Evolutionary conservation across 1,140 invertebrate species (phyloP).

Genomic region (Metaphire vulgaris): DNA sequence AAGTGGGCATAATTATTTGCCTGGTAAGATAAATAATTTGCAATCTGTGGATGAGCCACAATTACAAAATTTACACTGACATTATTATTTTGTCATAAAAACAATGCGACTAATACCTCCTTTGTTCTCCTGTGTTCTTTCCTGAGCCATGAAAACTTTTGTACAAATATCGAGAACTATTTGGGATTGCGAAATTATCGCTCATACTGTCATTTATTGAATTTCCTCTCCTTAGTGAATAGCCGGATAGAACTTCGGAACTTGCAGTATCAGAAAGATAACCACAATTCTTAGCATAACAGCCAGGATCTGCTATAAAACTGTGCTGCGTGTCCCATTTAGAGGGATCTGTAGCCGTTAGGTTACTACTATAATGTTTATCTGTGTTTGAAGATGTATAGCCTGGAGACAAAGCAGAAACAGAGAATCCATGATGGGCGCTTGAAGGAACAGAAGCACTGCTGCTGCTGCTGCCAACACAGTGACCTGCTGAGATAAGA

Average conservation of each 20-base stretch:
- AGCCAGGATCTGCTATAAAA: neutral
- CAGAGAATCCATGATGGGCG: neutral
- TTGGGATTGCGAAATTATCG: neutral
- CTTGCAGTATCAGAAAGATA: neutral
- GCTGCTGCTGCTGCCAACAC: neutral
- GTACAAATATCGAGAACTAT: neutral
- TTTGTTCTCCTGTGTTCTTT: neutral
- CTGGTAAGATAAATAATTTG: too few relatives aligned
- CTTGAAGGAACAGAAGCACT: neutral
- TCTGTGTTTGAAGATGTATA: neutral
- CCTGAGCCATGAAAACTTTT: neutral
- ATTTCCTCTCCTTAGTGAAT: neutral
- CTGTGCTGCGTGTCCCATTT: neutral
- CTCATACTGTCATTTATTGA: neutral
- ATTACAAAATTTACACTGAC: too few relatives aligned
- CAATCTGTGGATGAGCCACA: too few relatives aligned
- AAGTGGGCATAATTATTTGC: too few relatives aligned
- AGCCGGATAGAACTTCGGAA: neutral
- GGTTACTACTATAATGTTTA: neutral
- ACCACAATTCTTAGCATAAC: too few relatives aligned
- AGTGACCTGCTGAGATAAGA: neutral
- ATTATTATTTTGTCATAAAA: too few relatives aligned
- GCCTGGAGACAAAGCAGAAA: neutral
- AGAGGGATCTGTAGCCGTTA: neutral
- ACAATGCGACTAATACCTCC: too few relatives aligned